Percentiles rank a stretch among this genome's conserved stretches.
phyloP scores from a whole-genome alignment of 2,888 invertebrate species.

The Pseudolycoriella hygida region DNA sequence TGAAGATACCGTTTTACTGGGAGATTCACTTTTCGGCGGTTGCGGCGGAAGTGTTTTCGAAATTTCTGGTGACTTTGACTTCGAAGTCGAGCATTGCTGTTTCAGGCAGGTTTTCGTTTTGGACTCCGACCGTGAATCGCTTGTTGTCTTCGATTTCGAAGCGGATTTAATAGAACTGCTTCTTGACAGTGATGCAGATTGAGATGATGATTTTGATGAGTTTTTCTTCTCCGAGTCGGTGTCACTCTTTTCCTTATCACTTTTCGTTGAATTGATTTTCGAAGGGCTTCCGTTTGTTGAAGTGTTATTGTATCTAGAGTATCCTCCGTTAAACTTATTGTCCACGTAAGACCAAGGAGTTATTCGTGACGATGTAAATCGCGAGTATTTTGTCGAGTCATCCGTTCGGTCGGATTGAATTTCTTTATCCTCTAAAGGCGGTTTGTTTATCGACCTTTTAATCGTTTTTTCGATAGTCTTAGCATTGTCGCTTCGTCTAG shows the following conservation, averaged over 20 bases:
- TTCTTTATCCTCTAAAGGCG: conserved; percentile 46
- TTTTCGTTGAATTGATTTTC: conserved; percentile 4
- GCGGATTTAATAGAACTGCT: conserved; percentile 9
- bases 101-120: conserved; percentile 15
- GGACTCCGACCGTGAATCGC: conserved; percentile 15
- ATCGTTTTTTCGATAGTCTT: conserved; percentile 53
- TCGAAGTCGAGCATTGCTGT: conserved; percentile 7
- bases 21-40: conserved; percentile 24
- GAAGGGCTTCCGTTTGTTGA: conserved; percentile 1
- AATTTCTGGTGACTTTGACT: conserved; percentile 18
- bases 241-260: conserved; percentile 2
- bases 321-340: conserved; percentile 20
- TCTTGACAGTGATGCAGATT: conserved; percentile 6
- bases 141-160: conserved; percentile 15
- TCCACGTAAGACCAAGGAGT: conserved; percentile 20
- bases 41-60: conserved; percentile 16
- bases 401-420: conserved; percentile 56
- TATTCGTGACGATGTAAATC: conserved; percentile 34
- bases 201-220: conserved; percentile 7
- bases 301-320: conserved; percentile 12
- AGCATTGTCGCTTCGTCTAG: conserved; percentile 53
- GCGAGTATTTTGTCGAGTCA: conserved; percentile 44
- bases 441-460: conserved; percentile 36
- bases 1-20: conserved; percentile 18
- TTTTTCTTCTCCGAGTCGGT: neutral